Base-by-base conservation (phyloP, 2,113 vertebrate genomes). In the Garra rufa region DNA sequence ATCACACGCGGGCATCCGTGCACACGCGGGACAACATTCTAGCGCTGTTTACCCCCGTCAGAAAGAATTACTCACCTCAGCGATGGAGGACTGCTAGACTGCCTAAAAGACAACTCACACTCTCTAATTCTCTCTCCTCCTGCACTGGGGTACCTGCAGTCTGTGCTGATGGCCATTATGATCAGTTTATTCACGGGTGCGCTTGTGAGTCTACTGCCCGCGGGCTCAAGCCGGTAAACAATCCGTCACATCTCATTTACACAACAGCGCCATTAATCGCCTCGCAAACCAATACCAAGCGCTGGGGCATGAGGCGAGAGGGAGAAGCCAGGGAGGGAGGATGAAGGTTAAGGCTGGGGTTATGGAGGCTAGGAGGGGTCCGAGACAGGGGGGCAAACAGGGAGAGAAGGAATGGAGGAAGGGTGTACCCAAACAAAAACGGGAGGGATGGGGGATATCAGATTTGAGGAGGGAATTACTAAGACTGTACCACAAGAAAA, bases 31-130 rank as follows among this genome's bases (percentile, higher is more conserved):
- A 89, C 92, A 91, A 92, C 81, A 92, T 91, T 91, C 91, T 93
- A 92, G 88, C 7, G 89, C 94, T 95, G 93, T 95, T 95, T 94
- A 95, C 94, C 93, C 93, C 91, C 92, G 93, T 95, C 94, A 92
- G 87, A 92, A 91, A 91, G 91, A 89, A 94, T 95, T 92, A 94
- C 91, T 82, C 91, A 91, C 92, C 92, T 92, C 91, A 88, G 77
- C 69, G 85, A 87, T 84, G 86, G 89, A 85, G 73, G 82, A 88
- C 87, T 48, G 50, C 5, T 70, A 82, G 76, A 78, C 88, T 87
- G 87, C 82, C 88, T 86, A 82, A 79, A 77, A 75, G 65, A 82
- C 82, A 70, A 46, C 86, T 86, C 82, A 88, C 83, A 76, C 81
- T 63, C 83, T 82, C 55, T 86, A 69, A 70, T 75, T 81, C 65